phyloP scores from a whole-genome alignment of 2,113 vertebrate species.

The Chiloscyllium plagiosum region DNA sequence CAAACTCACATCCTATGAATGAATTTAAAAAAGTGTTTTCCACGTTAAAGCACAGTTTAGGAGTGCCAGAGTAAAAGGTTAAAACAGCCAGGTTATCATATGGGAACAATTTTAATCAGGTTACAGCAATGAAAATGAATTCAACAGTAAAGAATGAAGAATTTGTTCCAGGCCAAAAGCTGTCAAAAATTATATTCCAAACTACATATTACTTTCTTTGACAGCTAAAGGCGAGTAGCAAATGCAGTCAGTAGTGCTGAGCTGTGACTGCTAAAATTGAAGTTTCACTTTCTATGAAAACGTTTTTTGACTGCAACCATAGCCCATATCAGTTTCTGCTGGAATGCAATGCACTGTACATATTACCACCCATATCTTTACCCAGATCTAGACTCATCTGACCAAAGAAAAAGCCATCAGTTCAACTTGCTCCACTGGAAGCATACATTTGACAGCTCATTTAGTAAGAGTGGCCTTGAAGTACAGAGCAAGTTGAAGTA shows the following conservation, averaged over 20 bases:
- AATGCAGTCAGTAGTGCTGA: neutral
- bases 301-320: neutral
- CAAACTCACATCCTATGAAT: no score
- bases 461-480: neutral
- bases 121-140: slow-evolving; percentile 58
- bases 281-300: slow-evolving; percentile 15
- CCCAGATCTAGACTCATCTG: neutral
- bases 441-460: neutral
- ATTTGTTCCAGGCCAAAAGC: slow-evolving; percentile 44
- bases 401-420: neutral
- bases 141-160: slow-evolving; percentile 53
- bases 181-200: slow-evolving; percentile 51
- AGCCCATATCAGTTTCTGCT: neutral
- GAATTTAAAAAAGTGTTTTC: neutral
- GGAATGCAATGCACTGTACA: neutral
- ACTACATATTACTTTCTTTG: neutral
- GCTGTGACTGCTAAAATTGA: neutral
- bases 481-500: neutral
- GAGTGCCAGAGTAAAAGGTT: slow-evolving; percentile 4
- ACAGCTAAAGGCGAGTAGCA: neutral
- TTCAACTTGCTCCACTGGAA: neutral
- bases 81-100: slow-evolving; percentile 48
- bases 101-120: slow-evolving; percentile 58
- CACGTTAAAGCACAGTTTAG: neutral
- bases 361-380: neutral